Evolutionary conservation across 2,797 vertebrate species (phyloP), one percentile per base, ranked within the genome.

Genomic region (Xiphophorus birchmanni): DNA sequence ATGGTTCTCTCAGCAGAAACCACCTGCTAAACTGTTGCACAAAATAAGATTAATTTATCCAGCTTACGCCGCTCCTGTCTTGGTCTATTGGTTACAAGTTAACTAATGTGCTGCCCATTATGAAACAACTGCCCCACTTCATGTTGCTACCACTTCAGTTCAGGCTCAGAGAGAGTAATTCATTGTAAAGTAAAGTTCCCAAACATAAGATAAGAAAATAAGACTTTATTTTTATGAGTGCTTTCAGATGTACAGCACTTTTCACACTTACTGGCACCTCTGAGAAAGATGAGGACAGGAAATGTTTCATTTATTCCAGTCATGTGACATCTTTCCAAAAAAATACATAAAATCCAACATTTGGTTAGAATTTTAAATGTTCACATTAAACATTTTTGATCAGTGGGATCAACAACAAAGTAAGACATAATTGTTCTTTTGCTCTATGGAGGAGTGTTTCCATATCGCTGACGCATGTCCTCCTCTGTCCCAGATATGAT

Each of bases 181-280:
- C 76, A 90, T 87, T 42, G 26, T 2, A 32, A 32, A 32, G 23
- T 0, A 0, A 42, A 42, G 18, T 69, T 69, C 18, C 18, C 3
- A 4, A 54, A 54, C 52, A 54, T 54, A 54, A 10, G 52, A 10
- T 26, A 3, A 54, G 23, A 65, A 80, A 82, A 87, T 91, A 77
- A 82, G 82, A 83, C 18, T 47, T 73, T 78, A 32, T 77, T 37
- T 5, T 58, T 40, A 40, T 80, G 15, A 77, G 42, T 78, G 73
- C 76, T 80, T 83, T 88, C 80, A 88, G 82, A 85, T 81, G 86
- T 29, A 5, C 17, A 6, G 15, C 32, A 35, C 6, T 32, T 8
- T 35, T 54, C 21, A 52, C 21, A 52, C 8, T 52, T 52, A 52
- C 32, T 65, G 29, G 5, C 5, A 65, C 13, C 29, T 17, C 60